A percentile compares a stretch with the other conserved stretches of the same genome.
These are phyloP conservation scores for Ahaetulla prasina DNA, from an alignment of 2,113 vertebrate genomes.

Conservation along the genomic window DNA sequence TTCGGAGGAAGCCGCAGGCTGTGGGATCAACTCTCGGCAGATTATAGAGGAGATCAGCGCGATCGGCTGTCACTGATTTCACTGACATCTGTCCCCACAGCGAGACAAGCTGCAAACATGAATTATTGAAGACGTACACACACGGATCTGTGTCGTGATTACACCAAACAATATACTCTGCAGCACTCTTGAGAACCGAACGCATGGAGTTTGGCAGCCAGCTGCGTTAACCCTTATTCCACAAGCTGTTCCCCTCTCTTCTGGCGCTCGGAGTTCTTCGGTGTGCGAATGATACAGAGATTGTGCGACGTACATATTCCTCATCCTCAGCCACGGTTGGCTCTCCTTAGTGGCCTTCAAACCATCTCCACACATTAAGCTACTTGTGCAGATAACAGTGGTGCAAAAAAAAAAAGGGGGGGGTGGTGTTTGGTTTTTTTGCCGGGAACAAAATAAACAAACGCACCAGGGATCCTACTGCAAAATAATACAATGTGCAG, in stretches of 20 bases:
- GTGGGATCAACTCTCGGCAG: conserved; percentile 73
- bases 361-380: background rate
- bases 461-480: background rate
- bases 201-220: conserved; percentile 48
- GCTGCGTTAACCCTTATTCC: conserved; percentile 68
- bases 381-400: background rate
- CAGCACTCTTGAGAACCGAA: conserved; percentile 59
- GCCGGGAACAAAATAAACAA: background rate
- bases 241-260: conserved; percentile 59
- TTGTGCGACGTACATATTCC: background rate
- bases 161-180: conserved; percentile 68
- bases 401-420: background rate
- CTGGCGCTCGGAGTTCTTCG: conserved; percentile 24
- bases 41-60: conserved; percentile 81
- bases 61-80: conserved; percentile 90
- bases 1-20: conserved; percentile 64
- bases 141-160: conserved; percentile 71
- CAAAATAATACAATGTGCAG: background rate
- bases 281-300: conserved; percentile 17
- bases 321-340: background rate
- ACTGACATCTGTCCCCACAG: conserved; percentile 90
- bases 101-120: conserved; percentile 81
- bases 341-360: background rate
- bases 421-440: background rate
- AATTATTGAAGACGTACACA: conserved; percentile 79